Evolutionary conservation across 1,140 invertebrate species (phyloP).

Genomic region (Copidosoma floridanum): DNA sequence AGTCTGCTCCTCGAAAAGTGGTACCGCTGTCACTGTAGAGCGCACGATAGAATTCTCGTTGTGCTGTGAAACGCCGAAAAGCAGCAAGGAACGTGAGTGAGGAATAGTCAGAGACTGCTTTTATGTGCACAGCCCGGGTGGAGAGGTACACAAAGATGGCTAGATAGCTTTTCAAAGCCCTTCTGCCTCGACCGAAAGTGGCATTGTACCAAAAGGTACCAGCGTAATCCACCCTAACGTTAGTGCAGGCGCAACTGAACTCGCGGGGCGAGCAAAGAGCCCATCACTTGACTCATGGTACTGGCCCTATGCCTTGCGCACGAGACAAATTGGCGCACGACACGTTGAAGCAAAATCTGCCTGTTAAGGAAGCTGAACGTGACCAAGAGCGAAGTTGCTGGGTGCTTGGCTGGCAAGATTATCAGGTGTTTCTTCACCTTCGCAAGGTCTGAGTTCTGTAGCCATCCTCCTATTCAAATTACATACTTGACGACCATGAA

Average conservation of each 20-base stretch:
- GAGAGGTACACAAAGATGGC: too few species aligned
- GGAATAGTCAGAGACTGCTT: too few species aligned
- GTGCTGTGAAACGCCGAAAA: constrained; percentile 32
- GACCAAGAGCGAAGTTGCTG: too few species aligned
- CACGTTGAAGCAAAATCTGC: too few species aligned
- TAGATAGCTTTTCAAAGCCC: neutral
- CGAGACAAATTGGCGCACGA: neutral
- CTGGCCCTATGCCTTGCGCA: neutral
- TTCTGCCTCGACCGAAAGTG: neutral
- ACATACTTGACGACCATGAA: too few species aligned
- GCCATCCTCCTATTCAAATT: too few species aligned
- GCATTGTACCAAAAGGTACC: neutral
- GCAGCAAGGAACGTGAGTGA: constrained; percentile 23
- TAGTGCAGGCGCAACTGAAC: neutral
- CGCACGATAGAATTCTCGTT: constrained; percentile 11
- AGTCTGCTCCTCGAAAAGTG: neutral
- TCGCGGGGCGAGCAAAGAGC: neutral
- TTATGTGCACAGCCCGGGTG: too few species aligned
- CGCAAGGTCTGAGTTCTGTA: too few species aligned
- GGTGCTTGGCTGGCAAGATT: too few species aligned
- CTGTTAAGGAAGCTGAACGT: too few species aligned
- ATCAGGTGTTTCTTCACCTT: too few species aligned
- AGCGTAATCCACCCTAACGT: neutral
- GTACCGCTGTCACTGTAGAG: neutral
- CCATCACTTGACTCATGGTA: neutral